A percentile compares a stretch with the other conserved stretches of the same genome.
Conservation (phyloP, 2,797 vertebrate genomes). For the Hypotaenidia philippensis region DNA sequence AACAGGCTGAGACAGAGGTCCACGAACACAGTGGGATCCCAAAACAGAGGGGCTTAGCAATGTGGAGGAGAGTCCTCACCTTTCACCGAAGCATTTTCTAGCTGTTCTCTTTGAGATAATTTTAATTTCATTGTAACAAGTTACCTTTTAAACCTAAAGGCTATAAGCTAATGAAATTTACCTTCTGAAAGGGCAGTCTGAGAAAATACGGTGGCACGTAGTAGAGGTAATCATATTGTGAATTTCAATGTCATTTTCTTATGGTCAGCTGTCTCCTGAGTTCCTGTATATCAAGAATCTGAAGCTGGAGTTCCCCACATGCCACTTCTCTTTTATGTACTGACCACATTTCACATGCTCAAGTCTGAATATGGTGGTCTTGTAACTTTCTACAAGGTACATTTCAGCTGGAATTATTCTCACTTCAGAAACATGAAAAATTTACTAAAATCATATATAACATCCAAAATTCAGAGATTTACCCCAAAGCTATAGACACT, state of each 20-base stretch:
- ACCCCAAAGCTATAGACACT: background rate
- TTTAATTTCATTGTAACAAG: background rate
- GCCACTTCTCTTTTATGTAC: background rate
- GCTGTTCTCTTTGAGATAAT: background rate
- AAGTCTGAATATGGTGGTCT: background rate
- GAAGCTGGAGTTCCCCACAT: background rate
- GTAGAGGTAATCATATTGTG: background rate
- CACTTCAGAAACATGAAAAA: background rate
- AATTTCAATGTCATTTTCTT: background rate
- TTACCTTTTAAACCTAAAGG: background rate
- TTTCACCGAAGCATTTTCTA: background rate
- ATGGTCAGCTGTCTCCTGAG: background rate
- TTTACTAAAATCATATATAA: fast-evolving
- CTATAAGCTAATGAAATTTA: background rate
- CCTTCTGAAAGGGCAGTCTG: background rate
- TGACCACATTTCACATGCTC: background rate
- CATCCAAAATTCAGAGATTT: background rate
- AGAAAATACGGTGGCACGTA: background rate
- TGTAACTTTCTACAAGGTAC: background rate
- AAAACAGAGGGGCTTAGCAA: background rate
- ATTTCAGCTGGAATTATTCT: background rate
- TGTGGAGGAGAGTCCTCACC: background rate
- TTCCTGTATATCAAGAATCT: background rate
- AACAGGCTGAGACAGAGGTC: background rate
- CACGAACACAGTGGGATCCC: background rate